Percentiles rank a stretch among this genome's conserved stretches.
These are phyloP conservation scores for Toxostoma redivivum DNA, from an alignment of 2,113 vertebrate genomes.

Conservation along the genomic window DNA sequence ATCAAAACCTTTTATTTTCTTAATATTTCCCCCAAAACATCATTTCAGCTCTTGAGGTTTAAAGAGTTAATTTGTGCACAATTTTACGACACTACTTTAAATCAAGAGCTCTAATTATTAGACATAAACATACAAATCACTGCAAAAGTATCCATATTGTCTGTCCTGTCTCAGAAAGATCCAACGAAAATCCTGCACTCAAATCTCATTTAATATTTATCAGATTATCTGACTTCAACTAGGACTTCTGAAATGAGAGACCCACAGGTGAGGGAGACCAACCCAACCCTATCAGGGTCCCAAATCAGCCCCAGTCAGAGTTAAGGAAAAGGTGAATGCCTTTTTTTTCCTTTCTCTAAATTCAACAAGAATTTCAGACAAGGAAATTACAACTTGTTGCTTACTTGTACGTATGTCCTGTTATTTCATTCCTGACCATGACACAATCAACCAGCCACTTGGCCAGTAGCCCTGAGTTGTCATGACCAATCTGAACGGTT, in stretches of 20 bases:
- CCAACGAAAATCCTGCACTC: neutral
- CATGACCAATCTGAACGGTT: conserved; percentile 93
- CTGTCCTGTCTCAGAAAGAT: neutral
- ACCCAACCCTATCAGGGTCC: neutral
- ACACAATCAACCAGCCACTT: conserved; percentile 99
- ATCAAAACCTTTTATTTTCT: neutral
- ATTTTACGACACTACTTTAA: neutral
- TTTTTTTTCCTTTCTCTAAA: neutral
- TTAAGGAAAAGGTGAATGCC: neutral
- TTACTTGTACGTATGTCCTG: conserved; percentile 95
- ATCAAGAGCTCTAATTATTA: neutral
- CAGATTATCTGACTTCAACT: neutral
- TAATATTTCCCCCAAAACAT: neutral
- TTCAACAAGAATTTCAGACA: neutral
- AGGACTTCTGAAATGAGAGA: neutral
- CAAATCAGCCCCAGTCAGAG: neutral
- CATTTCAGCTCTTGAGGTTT: neutral
- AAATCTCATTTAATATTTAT: neutral
- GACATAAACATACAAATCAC: neutral
- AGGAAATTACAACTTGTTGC: conserved; percentile 59
- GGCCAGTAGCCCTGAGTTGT: conserved; percentile 94
- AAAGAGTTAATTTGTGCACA: neutral
- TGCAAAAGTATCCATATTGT: neutral
- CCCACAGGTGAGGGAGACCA: neutral
- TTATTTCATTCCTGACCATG: conserved; percentile 97